A percentile compares a stretch with the other conserved stretches of the same genome.
These are phyloP conservation scores for Choloepus hoffmanni DNA, from an alignment of 2,113 vertebrate species.

Conservation along the genomic window DNA sequence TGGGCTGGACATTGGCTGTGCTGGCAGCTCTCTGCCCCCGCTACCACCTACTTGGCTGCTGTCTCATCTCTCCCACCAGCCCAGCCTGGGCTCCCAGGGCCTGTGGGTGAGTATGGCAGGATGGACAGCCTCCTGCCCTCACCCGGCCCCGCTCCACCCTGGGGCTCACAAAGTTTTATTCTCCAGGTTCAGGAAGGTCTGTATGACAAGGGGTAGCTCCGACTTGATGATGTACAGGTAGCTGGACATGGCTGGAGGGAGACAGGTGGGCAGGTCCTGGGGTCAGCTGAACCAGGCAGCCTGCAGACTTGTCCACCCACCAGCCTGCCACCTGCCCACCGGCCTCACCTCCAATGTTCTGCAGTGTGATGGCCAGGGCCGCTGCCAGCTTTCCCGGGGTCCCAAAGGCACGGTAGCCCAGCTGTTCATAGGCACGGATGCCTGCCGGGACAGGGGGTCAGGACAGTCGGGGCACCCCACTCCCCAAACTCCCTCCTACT, in stretches of 20 bases:
- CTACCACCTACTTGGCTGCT: neutral
- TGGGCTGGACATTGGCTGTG: neutral
- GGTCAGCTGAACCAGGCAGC: neutral
- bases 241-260: slow-evolving; percentile 96
- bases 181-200: slow-evolving; percentile 94
- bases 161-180: slow-evolving; percentile 90
- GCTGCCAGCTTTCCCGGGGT: slow-evolving; percentile 96
- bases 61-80: neutral
- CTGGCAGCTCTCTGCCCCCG: neutral
- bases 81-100: neutral
- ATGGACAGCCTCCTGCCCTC: neutral
- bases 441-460: slow-evolving; percentile 83
- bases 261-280: neutral
- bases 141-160: neutral
- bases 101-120: neutral
- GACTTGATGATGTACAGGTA: slow-evolving; percentile 99
- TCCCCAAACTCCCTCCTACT: neutral
- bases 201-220: slow-evolving; percentile 97
- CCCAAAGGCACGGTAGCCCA: slow-evolving; percentile 96
- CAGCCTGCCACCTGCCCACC: neutral
- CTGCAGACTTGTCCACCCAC: fast-evolving
- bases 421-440: slow-evolving; percentile 97
- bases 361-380: slow-evolving; percentile 95
- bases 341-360: slow-evolving; percentile 96
- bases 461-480: neutral